phyloP scores from a whole-genome alignment of 2,888 invertebrate species.

The Aphidoletes aphidimyza region DNA sequence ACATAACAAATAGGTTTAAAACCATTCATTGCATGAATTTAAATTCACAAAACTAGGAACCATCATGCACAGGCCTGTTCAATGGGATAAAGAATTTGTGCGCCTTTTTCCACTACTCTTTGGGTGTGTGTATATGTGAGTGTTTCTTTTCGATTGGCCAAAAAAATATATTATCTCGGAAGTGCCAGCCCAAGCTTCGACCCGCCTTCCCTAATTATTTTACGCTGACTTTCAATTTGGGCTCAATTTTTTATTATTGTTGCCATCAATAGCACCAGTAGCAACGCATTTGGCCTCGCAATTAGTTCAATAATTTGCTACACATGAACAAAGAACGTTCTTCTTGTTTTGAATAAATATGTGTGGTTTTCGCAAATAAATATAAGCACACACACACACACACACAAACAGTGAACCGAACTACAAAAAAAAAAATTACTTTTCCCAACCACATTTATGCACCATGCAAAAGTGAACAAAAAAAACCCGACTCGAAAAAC shows the following conservation, averaged over 20 bases:
- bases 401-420: background rate
- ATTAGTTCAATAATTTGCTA: slow-evolving; percentile 29
- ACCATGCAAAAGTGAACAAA: background rate
- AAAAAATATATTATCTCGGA: background rate
- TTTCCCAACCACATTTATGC: background rate
- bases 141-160: background rate
- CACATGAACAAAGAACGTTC: slow-evolving; percentile 14
- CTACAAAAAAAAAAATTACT: background rate
- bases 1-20: slow-evolving; percentile 24
- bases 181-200: too few relatives aligned
- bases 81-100: too few relatives aligned
- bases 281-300: too few relatives aligned
- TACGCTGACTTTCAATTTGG: background rate
- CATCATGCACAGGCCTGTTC: background rate
- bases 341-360: slow-evolving; percentile 30
- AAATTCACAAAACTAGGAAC: background rate
- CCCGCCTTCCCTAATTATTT: background rate
- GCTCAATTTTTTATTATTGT: background rate
- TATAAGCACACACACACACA: background rate
- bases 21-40: slow-evolving; percentile 7
- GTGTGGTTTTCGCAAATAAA: slow-evolving; percentile 17
- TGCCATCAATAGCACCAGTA: too few relatives aligned
- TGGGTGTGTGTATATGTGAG: too few relatives aligned
- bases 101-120: background rate
- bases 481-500: background rate